Evolutionary conservation across 2,797 vertebrate genomes (phyloP), one percentile per base, ranked within the genome.

Genomic region (Harpagifer antarcticus): DNA sequence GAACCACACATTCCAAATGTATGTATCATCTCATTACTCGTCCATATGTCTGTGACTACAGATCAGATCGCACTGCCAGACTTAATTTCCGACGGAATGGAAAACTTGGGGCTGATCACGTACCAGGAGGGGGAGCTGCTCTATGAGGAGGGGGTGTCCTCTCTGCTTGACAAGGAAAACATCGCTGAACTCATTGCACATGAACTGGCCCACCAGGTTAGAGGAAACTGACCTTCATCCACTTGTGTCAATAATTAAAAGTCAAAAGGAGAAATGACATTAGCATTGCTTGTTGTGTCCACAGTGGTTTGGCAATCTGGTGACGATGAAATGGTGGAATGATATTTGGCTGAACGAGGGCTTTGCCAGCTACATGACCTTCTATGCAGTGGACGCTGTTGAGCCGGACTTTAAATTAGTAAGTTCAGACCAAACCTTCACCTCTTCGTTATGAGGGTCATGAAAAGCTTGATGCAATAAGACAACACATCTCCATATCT

Each of bases 311-410:
- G 95, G 95, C 63, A 95, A 95, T 85, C 84, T 95, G 73, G 95
- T 96, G 76, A 96, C 95, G 0, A 95, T 96, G 93, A 89, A 87
- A 37, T 96, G 95, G 95, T 96, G 95, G 95, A 96, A 94, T 48
- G 87, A 95, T 2, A 0, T 95, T 14, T 96, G 95, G 95, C 88
- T 96, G 60, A 96, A 94, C 0, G 94, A 96, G 63, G 95, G 95
- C 43, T 93, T 96, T 49, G 90, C 95, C 44, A 91, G 76, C 12
- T 96, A 93, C 78, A 62, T 93, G 45, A 74, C 93, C 3, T 79
- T 84, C 64, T 2, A 75, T 2, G 94, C 88, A 2, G 66, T 94
- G 58, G 78, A 93, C 19, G 0, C 69, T 0, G 63, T 79, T 2
- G 86, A 92, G 48, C 88, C 89, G 0, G 4, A n/a, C 0, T 94